Percentiles rank a stretch among this genome's conserved stretches.
These are phyloP conservation scores for Corythoichthys haematopterus DNA, from an alignment of 2,113 vertebrate species.

Conservation along the genomic window DNA sequence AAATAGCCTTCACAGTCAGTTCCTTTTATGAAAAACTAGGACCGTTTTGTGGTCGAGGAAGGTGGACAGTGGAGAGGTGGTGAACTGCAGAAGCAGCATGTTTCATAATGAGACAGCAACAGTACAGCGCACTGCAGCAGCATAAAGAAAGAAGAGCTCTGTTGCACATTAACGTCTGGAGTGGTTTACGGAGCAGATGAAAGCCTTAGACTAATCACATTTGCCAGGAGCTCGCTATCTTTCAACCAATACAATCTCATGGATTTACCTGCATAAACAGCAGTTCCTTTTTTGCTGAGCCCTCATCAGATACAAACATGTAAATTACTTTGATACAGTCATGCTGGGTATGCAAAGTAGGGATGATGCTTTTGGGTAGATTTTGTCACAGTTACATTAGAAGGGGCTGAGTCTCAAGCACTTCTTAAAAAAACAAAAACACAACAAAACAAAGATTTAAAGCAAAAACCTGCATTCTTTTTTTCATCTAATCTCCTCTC, in stretches of 20 bases:
- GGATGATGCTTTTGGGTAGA: constrained; percentile 13
- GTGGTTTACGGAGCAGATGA: constrained; percentile 70
- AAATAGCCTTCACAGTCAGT: background rate
- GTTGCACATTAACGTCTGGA: constrained; percentile 67
- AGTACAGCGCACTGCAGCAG: constrained; percentile 47
- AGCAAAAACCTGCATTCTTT: background rate
- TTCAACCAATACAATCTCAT: constrained; percentile 46
- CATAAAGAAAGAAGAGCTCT: constrained; percentile 61
- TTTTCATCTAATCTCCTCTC: background rate
- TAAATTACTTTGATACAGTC: constrained; percentile 33
- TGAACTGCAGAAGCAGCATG: constrained; percentile 62
- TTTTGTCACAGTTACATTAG: constrained; percentile 14
- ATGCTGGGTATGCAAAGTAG: constrained; percentile 26
- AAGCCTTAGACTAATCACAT: constrained; percentile 67
- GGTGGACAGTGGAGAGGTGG: constrained; percentile 39
- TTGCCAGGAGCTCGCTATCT: constrained; percentile 47
- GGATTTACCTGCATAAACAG: constrained; percentile 46
- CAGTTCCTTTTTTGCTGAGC: constrained; percentile 7
- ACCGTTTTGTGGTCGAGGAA: background rate
- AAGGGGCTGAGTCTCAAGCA: background rate
- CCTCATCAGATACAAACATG: constrained; percentile 16
- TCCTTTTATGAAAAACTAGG: no score
- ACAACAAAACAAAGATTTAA: background rate
- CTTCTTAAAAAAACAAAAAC: background rate
- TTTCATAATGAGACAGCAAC: constrained; percentile 66